Percentiles rank a stretch among this genome's conserved stretches.
These are phyloP conservation scores for Distichodus sexfasciatus DNA, from an alignment of 2,797 vertebrate species.

Conservation along the genomic window DNA sequence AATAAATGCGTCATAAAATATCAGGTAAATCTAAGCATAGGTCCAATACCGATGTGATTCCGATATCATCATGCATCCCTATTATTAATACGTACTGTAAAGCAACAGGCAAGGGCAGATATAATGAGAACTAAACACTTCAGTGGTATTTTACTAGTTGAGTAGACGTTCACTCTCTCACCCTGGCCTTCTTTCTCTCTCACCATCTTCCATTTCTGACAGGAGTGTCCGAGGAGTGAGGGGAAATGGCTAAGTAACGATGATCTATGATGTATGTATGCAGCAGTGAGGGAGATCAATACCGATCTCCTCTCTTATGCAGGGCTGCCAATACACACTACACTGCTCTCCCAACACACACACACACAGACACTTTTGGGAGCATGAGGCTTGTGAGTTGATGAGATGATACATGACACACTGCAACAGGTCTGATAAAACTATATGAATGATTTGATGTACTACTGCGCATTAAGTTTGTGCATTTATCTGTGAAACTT, in stretches of 20 bases:
- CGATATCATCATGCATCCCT: too few relatives aligned
- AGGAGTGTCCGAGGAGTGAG: conserved; percentile 76
- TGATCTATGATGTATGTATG: conserved; percentile 80
- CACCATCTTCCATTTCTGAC: conserved; percentile 49
- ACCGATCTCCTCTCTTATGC: conserved; percentile 71
- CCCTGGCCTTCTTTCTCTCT: background rate
- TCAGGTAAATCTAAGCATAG: too few relatives aligned
- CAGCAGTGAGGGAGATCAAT: conserved; percentile 70
- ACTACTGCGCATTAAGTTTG: too few relatives aligned
- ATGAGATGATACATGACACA: too few relatives aligned
- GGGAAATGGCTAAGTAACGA: conserved; percentile 78
- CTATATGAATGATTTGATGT: too few relatives aligned
- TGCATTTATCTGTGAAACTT: conserved; percentile 2
- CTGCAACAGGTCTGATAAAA: too few relatives aligned
- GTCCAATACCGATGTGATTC: too few relatives aligned
- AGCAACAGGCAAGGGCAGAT: too few relatives aligned
- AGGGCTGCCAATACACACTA: conserved; percentile 77
- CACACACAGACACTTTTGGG: conserved; percentile 32
- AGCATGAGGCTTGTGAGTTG: too few relatives aligned
- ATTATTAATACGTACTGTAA: too few relatives aligned
- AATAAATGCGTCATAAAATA: too few relatives aligned
- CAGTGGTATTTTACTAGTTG: background rate
- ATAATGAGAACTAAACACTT: background rate
- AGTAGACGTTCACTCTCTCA: too few relatives aligned
- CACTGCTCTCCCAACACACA: conserved; percentile 48